Evolutionary conservation across 2,888 invertebrate species (phyloP).

Genomic region (Rutpela maculata): DNA sequence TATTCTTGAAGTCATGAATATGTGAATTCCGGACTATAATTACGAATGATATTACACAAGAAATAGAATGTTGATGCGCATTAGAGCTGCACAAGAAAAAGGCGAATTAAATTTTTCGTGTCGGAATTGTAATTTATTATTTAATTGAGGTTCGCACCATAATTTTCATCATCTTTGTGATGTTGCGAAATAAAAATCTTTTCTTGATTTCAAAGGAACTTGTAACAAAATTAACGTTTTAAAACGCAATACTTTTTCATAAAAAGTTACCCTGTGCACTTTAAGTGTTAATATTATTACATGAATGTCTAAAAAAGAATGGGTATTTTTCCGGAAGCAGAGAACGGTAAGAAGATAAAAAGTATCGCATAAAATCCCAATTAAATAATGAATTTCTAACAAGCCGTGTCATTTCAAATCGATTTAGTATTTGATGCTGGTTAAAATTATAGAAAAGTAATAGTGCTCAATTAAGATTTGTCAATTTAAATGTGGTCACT

Average conservation of each 20-base stretch:
- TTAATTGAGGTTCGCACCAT: not conserved
- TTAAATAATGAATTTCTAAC: not conserved
- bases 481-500: not conserved
- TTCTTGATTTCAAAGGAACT: not conserved
- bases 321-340: not conserved
- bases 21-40: no score
- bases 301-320: not conserved
- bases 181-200: not conserved
- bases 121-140: not conserved
- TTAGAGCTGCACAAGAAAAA: no score
- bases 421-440: not conserved
- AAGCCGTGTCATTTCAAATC: not conserved
- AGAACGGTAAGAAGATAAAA: not conserved
- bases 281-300: not conserved
- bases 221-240: slow-evolving; percentile 1
- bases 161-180: not conserved
- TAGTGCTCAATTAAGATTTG: not conserved
- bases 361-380: not conserved
- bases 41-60: no score
- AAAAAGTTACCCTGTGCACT: not conserved
- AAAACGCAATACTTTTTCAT: not conserved
- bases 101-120: no score
- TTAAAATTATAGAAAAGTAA: not conserved
- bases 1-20: no score
- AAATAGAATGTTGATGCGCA: no score